Evolutionary conservation across 2,888 invertebrate genomes (phyloP).

Genomic region (Zygothrica quintamaculata): DNA sequence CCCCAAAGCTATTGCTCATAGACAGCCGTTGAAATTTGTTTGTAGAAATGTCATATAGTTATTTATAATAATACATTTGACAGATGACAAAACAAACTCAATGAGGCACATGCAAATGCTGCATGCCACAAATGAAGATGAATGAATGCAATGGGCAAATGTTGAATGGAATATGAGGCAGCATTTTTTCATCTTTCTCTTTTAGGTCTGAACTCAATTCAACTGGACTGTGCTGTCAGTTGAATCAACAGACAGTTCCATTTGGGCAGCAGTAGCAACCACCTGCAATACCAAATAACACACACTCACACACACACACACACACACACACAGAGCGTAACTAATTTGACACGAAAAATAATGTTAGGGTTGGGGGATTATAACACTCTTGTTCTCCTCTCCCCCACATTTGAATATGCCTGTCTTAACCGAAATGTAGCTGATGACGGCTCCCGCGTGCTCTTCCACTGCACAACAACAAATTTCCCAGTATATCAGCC

Average conservation of each 20-base stretch:
- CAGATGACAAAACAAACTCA: constrained; percentile 65
- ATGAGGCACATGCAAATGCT: constrained; percentile 62
- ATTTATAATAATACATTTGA: constrained; percentile 58
- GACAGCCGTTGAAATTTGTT: not conserved
- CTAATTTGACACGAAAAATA: constrained; percentile 68
- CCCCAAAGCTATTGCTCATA: constrained; percentile 18
- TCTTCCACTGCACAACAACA: constrained; percentile 14
- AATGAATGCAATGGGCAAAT: constrained; percentile 45
- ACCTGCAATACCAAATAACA: constrained; percentile 57
- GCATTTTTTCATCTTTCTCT: too few relatives aligned
- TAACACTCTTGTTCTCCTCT: too few relatives aligned
- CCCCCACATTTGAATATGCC: constrained; percentile 45
- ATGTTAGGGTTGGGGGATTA: constrained; percentile 8
- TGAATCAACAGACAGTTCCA: constrained; percentile 40
- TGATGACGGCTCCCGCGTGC: constrained; percentile 46
- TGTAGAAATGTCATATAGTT: too few relatives aligned
- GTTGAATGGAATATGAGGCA: constrained; percentile 37
- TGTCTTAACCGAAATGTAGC: constrained; percentile 37
- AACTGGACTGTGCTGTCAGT: constrained; percentile 35
- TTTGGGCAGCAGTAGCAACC: constrained; percentile 57
- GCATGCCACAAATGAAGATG: constrained; percentile 65
- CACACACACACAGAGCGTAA: constrained; percentile 48
- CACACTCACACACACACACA: constrained; percentile 5
- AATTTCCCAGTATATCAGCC: too few relatives aligned
- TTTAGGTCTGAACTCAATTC: constrained; percentile 2